Evolutionary conservation across 2,113 vertebrate genomes (phyloP), one percentile per base, ranked within the genome.

Genomic region (Pleuronectes platessa): DNA sequence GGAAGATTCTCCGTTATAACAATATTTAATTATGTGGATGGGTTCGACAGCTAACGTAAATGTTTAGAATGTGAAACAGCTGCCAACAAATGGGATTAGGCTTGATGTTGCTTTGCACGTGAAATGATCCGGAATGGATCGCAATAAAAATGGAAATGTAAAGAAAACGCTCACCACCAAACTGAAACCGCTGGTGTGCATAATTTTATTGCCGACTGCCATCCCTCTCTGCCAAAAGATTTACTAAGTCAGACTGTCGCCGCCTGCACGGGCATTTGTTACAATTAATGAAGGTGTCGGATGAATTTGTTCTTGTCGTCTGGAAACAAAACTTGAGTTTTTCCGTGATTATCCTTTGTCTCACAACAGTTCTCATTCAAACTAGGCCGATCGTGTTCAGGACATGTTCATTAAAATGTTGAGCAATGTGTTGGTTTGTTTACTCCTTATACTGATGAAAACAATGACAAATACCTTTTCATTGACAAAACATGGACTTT

Each of bases 91-190:
- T 91, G 84, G 89, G 83, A 81, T 89, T 84, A 76, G 78, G 76
- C 74, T 79, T 90, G 76, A 89, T 68, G 81, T 89, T 87, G 82
- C 82, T 90, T 89, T 92, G 84, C 78, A 40, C 81, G 85, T 81
- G 87, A 91, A 94, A 86, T 87, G 86, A 88, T 76, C 85, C 31
- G 63, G 87, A 93, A 90, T 92, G 90, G 88, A 90, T 89, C 74
- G 90, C 89, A 93, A 93, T 94, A 92, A 93, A 94, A 92, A 92
- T 94, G 92, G 82, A 94, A 93, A 94, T 93, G 80, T 77, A 91
- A 90, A 86, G 80, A 78, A 92, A 93, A 88, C 82, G 83, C 86
- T 87, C 27, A 7, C 37, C 72, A 79, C 59, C 26, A n/a, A 82
- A 74, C 78, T 65, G 79, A 92, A 88, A 90, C 83, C 82, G 87